These are phyloP conservation scores for Zaprionus nigranus DNA, from an alignment of 1,140 invertebrate genomes.

Conservation along the genomic window DNA sequence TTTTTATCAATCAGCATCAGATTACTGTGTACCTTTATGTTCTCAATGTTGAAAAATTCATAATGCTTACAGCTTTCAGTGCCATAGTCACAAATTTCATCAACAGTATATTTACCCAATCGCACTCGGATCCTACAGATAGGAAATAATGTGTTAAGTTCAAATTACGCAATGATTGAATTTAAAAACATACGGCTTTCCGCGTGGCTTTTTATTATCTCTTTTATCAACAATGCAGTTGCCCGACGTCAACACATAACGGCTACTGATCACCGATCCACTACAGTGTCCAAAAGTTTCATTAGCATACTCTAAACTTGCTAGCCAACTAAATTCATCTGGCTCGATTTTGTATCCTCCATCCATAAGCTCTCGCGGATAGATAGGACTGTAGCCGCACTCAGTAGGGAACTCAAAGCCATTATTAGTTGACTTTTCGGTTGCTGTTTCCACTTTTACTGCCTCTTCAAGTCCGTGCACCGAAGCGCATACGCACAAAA, in stretches of 20 bases:
- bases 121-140: neutral
- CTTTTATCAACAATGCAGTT: neutral
- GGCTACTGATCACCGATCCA: neutral
- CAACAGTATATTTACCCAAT: neutral
- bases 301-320: neutral
- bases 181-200: neutral
- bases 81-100: neutral
- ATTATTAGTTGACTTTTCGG: neutral
- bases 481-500: neutral
- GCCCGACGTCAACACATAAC: slow-evolving; percentile 14
- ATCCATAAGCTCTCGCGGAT: neutral
- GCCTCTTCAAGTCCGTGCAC: too few species aligned
- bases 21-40: neutral
- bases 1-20: neutral
- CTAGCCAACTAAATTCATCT: slow-evolving; percentile 21
- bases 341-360: neutral
- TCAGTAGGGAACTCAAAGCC: slow-evolving; percentile 13
- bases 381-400: slow-evolving; percentile 3
- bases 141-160: neutral
- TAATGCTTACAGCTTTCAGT: neutral
- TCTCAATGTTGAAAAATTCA: neutral
- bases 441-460: too few species aligned
- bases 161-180: neutral
- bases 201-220: neutral
- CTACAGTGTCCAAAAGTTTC: neutral